Percentiles rank a stretch among this genome's conserved stretches.
phyloP scores from a whole-genome alignment of 2,113 vertebrate species.

The Rhinoderma darwinii region DNA sequence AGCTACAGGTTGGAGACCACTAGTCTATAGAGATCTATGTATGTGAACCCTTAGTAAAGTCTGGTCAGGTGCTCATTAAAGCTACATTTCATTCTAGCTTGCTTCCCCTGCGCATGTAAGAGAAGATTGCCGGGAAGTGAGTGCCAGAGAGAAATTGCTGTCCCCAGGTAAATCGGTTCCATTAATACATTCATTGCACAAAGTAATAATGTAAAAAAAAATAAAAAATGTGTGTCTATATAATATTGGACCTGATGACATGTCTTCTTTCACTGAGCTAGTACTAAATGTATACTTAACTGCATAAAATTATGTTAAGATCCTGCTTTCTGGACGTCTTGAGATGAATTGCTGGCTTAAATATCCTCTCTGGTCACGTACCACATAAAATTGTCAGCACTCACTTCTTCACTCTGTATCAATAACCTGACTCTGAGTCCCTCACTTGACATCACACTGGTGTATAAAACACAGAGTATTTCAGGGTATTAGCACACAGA shows the following conservation, averaged over 20 bases:
- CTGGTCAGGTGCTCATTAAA: neutral
- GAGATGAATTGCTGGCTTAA: slow-evolving; percentile 36
- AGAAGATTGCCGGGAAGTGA: neutral
- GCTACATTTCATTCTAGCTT: neutral
- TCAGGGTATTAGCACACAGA: slow-evolving; percentile 43
- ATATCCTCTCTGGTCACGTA: slow-evolving; percentile 28
- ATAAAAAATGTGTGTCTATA: neutral
- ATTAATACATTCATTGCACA: neutral
- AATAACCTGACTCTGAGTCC: slow-evolving; percentile 5
- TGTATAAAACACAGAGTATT: slow-evolving; percentile 23
- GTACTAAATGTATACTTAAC: neutral
- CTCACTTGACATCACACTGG: neutral
- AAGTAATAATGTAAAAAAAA: neutral
- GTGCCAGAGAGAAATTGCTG: neutral
- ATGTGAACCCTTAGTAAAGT: neutral
- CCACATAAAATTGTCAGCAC: slow-evolving; percentile 41
- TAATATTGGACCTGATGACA: neutral
- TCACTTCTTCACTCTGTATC: slow-evolving; percentile 33
- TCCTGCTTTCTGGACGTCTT: neutral
- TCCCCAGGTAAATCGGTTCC: neutral
- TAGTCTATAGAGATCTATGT: too few relatives aligned
- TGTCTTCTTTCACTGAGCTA: neutral
- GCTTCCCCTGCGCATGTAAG: neutral
- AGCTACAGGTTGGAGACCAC: too few relatives aligned
- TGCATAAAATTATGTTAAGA: neutral